Evolutionary conservation across 2,113 vertebrate genomes (phyloP).

Genomic region (Nannospalax galili): DNA sequence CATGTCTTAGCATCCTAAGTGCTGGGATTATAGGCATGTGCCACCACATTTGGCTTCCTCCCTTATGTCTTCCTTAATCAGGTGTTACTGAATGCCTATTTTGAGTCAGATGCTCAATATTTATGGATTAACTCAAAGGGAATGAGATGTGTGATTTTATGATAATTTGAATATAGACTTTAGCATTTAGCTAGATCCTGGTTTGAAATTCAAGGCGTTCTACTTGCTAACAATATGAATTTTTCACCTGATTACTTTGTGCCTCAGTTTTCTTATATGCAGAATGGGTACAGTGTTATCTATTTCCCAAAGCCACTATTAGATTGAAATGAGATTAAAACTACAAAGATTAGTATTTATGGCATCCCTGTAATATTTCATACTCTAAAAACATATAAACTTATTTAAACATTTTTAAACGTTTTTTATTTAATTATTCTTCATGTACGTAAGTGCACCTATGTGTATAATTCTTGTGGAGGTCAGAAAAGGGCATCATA

Average conservation of each 20-base stretch:
- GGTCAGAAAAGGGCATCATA: too few relatives aligned
- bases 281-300: background rate
- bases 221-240: background rate
- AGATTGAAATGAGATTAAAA: conserved; percentile 1
- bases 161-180: background rate
- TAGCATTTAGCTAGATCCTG: background rate
- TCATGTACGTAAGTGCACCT: too few relatives aligned
- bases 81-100: background rate
- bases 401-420: too few relatives aligned
- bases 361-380: background rate
- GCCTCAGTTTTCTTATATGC: background rate
- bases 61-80: background rate
- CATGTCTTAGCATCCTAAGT: background rate
- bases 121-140: background rate
- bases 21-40: background rate
- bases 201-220: background rate
- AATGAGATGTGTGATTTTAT: background rate
- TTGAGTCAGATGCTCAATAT: background rate
- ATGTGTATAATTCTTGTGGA: too few relatives aligned
- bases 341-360: background rate
- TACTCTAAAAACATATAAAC: background rate
- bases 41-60: too few relatives aligned
- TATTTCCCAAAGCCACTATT: background rate
- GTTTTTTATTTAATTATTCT: too few relatives aligned
- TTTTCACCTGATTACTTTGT: background rate